A percentile compares a stretch with the other conserved stretches of the same genome.
Evolutionary conservation across 37 sponge, comb jelly and placozoan genomes (phyloP).

Genomic region (Petrosia ficiformis): DNA sequence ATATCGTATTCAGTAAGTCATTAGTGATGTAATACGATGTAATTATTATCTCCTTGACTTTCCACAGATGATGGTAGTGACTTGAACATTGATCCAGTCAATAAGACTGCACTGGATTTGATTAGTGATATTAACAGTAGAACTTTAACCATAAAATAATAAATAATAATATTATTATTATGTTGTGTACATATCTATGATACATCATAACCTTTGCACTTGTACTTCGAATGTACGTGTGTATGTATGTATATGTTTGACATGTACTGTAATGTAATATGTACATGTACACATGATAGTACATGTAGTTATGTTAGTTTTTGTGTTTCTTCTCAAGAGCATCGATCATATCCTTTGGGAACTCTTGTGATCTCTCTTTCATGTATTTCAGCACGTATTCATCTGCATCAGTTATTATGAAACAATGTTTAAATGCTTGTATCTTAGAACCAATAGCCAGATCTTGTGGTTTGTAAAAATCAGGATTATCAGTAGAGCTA

Average conservation of each 20-base stretch:
- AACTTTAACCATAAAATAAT: no score
- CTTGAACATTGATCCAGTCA: slow-evolving; percentile 9
- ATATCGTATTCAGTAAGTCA: slow-evolving; percentile 56
- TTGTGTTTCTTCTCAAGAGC: slow-evolving; percentile 59
- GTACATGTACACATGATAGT: no score
- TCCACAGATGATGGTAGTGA: slow-evolving; percentile 45
- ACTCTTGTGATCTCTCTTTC: slow-evolving; percentile 61
- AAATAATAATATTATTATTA: no score
- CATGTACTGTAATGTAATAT: no score
- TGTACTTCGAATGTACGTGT: no score
- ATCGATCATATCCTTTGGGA: slow-evolving; percentile 76
- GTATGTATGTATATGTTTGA: no score
- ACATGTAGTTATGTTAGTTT: no score
- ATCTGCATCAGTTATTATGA: slow-evolving; percentile 89
- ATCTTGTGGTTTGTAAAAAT: slow-evolving; percentile 84
- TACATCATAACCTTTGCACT: no score
- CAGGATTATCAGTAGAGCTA: slow-evolving; percentile 64
- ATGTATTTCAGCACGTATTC: slow-evolving; percentile 87
- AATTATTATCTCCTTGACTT: not conserved
- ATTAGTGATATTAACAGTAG: slow-evolving; percentile 45
- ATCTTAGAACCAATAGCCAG: slow-evolving; percentile 85
- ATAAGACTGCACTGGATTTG: slow-evolving; percentile 42
- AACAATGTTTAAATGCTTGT: slow-evolving; percentile 88
- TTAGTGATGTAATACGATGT: not conserved
- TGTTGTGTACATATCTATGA: no score